Conservation (phyloP, 1,140 invertebrate species). For the Drosophila cardini region DNA sequence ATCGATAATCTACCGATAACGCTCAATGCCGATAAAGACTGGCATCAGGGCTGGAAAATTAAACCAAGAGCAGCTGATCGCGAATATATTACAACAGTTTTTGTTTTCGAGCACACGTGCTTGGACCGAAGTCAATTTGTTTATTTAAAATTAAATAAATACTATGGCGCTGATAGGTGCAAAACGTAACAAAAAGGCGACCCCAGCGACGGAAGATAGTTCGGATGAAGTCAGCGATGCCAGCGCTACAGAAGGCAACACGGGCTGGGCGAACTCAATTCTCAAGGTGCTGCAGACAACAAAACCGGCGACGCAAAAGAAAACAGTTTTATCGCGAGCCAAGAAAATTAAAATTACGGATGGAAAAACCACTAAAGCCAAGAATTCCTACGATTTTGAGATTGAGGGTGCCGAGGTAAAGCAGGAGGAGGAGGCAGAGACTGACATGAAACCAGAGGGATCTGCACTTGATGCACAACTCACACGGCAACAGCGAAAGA, state of each 20-base stretch:
- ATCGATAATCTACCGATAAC: neutral
- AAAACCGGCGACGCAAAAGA: constrained; percentile 52
- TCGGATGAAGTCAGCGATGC: constrained; percentile 36
- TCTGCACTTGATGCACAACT: constrained; percentile 63
- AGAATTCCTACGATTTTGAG: constrained; percentile 84
- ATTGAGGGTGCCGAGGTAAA: constrained; percentile 85
- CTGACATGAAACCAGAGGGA: constrained; percentile 80
- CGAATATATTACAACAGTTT: neutral
- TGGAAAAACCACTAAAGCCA: neutral
- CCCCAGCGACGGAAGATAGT: constrained; percentile 32
- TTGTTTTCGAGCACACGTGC: constrained; percentile 31
- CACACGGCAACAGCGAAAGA: constrained; percentile 77
- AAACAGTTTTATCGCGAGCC: constrained; percentile 50
- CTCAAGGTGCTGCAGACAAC: constrained; percentile 58
- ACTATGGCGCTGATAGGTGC: constrained; percentile 53
- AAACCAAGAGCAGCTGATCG: neutral
- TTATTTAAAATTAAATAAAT: constrained; percentile 13
- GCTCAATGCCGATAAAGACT: neutral
- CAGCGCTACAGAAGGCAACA: constrained; percentile 51
- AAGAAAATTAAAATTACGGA: constrained; percentile 32
- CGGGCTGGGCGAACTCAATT: constrained; percentile 67
- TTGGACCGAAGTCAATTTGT: constrained; percentile 10
- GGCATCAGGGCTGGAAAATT: too few species aligned
- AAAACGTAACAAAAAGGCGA: constrained; percentile 28
- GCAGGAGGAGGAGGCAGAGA: constrained; percentile 84